A percentile compares a stretch with the other conserved stretches of the same genome.
Evolutionary conservation across 2,113 vertebrate species (phyloP).

Genomic region (Mus spicilegus): DNA sequence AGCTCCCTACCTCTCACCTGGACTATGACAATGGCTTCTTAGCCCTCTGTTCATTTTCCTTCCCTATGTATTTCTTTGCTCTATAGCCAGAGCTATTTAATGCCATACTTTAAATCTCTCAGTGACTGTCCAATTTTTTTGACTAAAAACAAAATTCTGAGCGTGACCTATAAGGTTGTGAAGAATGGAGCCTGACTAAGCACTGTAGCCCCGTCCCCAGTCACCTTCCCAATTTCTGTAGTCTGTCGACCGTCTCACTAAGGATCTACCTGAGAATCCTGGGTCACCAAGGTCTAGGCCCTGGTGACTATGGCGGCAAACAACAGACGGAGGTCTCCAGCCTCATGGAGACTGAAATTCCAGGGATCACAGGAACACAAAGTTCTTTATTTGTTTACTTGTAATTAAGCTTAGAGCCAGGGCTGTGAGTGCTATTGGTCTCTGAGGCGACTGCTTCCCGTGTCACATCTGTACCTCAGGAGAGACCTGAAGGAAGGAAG

Average conservation of each 20-base stretch:
- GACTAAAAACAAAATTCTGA: neutral
- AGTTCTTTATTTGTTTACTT: neutral
- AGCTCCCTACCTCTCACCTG: neutral
- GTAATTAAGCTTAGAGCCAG: neutral
- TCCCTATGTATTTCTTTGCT: neutral
- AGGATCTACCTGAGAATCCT: neutral
- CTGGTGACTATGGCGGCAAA: neutral
- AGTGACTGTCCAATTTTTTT: neutral
- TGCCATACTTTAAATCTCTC: neutral
- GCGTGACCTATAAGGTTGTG: too few species aligned
- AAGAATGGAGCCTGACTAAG: neutral
- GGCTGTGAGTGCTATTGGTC: neutral
- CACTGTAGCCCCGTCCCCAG: neutral
- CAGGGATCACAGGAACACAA: neutral
- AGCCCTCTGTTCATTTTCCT: neutral
- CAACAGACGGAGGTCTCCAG: neutral
- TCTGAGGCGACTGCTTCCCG: neutral
- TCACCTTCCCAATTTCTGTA: neutral
- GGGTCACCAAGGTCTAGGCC: neutral
- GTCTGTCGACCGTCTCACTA: neutral
- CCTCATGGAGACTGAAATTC: neutral
- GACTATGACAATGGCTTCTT: neutral
- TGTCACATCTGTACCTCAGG: neutral
- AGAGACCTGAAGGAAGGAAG: neutral
- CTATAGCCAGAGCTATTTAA: neutral